Base-by-base conservation (phyloP, 2,888 invertebrate genomes). In the Homarus gammarus region DNA sequence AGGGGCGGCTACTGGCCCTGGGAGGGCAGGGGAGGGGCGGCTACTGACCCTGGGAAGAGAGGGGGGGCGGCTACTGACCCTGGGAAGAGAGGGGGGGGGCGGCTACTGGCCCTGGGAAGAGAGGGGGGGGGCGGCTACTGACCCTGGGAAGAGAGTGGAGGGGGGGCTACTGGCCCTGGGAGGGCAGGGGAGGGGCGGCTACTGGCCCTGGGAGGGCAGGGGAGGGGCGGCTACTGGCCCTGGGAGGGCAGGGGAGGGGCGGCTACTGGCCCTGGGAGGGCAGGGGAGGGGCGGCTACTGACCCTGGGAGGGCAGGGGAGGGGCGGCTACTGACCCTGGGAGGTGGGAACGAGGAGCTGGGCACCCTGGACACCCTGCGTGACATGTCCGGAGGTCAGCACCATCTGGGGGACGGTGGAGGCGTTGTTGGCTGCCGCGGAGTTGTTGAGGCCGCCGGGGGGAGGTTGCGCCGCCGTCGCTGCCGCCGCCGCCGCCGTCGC, bases 331-430 rank as follows among this genome's bases (percentile, higher is more conserved):
- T 93, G 94, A 97, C 98, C 98, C 96, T 98, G 98, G 92, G 98
- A 97, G 86, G 98, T 98, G 83, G 98, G 98, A 95, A 99, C 98
- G 93, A 98, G 96, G 89, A 99, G 95, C 94, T 98, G 98, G 77
- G 98, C 98, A 22, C 98, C 98, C 94, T 98, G 98, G 93, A 98
- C 97, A 92, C 98, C 98, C 94, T 98, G 98, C 90, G 97, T 97
- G 93, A 98, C 95, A 94, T 98, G 98, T 85, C 98, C 98, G 90
- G 97, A 97, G 91, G 98, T 97, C 93, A 98, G 95, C 93, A 98
- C 97, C 93, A 98, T 96, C 95, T 98, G 98, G 91, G 98, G 98
- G 96, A 98, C 97, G 36, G 73, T 84, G 10, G 83, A 38, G 18
- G 84, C 73, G 44, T 84, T 85, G 68, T 68, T 81, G 70, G 87